Conservation (phyloP, 1,140 invertebrate species). For the Dendroctonus valens region DNA sequence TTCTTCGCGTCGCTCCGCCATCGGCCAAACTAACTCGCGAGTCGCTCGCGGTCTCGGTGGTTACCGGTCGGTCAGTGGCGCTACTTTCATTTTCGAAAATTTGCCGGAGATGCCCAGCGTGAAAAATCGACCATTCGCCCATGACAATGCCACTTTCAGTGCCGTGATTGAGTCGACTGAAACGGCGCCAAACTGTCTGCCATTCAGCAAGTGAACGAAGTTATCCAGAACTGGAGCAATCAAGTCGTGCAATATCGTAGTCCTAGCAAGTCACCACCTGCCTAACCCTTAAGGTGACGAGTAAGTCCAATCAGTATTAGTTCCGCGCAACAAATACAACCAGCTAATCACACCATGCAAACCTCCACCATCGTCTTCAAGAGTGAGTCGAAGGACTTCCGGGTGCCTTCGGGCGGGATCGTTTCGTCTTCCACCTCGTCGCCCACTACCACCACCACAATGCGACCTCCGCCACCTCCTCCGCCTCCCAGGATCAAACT, state of each 20-base stretch:
- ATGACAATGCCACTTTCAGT: no score
- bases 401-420: constrained; percentile 41
- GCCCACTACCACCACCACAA: constrained; percentile 44
- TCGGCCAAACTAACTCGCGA: not conserved
- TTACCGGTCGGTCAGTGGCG: constrained; percentile 13
- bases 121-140: not conserved
- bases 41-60: constrained; percentile 2
- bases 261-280: constrained; percentile 9
- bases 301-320: not conserved
- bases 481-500: constrained; percentile 53
- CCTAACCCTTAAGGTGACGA: constrained; percentile 13
- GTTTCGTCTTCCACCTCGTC: constrained; percentile 45
- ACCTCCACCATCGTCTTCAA: constrained; percentile 48
- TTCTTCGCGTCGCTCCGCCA: constrained; percentile 21
- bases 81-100: constrained; percentile 44
- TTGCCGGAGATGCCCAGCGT: not conserved
- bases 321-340: constrained; percentile 12
- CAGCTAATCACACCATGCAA: constrained; percentile 43
- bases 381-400: constrained; percentile 45
- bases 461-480: constrained; percentile 57
- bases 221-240: no score
- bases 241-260: not conserved
- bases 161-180: no score
- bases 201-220: no score
- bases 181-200: no score